A percentile compares a stretch with the other conserved stretches of the same genome.
phyloP scores from a whole-genome alignment of 2,888 invertebrate genomes.

The Anthophora plumipes region DNA sequence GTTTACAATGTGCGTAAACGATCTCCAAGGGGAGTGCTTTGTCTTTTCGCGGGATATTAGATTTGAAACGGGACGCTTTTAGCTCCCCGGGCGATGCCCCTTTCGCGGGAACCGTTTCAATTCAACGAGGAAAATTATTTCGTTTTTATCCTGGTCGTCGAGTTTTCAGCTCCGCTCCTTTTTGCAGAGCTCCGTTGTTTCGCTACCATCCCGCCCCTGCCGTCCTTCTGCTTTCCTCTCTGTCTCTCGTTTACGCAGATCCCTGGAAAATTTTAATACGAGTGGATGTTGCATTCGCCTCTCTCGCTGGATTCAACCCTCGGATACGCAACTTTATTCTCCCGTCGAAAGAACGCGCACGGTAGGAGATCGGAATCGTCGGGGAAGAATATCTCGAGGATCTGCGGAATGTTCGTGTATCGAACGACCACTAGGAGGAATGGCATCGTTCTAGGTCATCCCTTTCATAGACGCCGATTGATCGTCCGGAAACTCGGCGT shows the following conservation, averaged over 20 bases:
- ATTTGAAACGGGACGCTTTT: conserved; percentile 61
- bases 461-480: background rate
- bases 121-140: conserved; percentile 45
- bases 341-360: background rate
- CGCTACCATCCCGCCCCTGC: background rate
- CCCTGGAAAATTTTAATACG: conserved; percentile 39
- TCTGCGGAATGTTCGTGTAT: no score
- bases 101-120: conserved; percentile 48
- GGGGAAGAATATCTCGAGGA: background rate
- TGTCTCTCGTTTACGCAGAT: conserved; percentile 3
- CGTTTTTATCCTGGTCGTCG: conserved; percentile 22
- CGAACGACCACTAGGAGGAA: no score
- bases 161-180: background rate
- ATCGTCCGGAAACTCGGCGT: background rate
- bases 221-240: no score
- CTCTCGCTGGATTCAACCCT: background rate
- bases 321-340: background rate
- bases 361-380: background rate
- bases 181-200: conserved; percentile 30
- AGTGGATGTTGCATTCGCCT: background rate
- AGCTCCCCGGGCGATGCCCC: conserved; percentile 47
- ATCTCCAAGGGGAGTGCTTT: conserved; percentile 61
- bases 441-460: no score
- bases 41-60: conserved; percentile 61
- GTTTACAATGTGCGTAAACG: conserved; percentile 72